These are phyloP conservation scores for Conomelus anceps DNA, from an alignment of 2,888 invertebrate species.

Conservation along the genomic window DNA sequence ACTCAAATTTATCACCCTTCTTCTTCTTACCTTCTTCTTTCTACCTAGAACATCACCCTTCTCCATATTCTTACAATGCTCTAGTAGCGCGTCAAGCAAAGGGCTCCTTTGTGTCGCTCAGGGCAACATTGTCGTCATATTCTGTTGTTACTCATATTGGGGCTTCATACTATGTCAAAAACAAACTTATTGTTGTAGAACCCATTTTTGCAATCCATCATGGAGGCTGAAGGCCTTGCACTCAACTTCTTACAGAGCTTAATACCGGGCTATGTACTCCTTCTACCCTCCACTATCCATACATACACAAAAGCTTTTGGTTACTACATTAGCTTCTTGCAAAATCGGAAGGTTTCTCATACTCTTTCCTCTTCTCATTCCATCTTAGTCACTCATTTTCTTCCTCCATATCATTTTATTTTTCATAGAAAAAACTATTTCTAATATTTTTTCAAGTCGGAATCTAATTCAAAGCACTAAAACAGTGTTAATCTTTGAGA, in stretches of 20 bases:
- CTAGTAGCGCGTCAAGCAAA: not conserved
- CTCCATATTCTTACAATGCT: not conserved
- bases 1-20: not conserved
- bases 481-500: no score
- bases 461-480: no score
- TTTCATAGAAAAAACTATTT: no score
- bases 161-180: no score
- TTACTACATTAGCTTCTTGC: no score
- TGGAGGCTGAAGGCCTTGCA: not conserved
- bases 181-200: not conserved
- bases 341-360: no score
- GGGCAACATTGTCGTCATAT: not conserved
- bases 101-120: not conserved
- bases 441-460: no score
- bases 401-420: no score
- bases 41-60: not conserved
- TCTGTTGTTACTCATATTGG: no score
- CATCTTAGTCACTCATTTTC: no score
- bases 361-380: no score
- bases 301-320: not conserved
- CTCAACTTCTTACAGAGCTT: not conserved
- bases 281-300: not conserved
- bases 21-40: not conserved
- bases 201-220: not conserved
- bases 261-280: not conserved